phyloP scores from a whole-genome alignment of 30 jellyfish, hydroid and myxozoan genomes.

The Turritopsis dohrnii region DNA sequence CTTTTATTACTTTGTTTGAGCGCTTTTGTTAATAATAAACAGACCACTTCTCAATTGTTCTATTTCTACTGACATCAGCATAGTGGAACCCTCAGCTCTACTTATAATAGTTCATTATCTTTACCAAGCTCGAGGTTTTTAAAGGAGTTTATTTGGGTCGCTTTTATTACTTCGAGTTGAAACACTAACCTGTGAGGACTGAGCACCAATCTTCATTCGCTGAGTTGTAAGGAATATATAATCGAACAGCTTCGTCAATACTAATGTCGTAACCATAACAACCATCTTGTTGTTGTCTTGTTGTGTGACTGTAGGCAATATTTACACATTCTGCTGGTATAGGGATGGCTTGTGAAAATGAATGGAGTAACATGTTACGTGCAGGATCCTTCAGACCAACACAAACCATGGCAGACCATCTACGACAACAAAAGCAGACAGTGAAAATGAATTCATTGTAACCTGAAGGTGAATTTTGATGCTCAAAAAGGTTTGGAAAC shows the following conservation, averaged over 20 bases:
- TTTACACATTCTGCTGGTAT: conserved; percentile 53
- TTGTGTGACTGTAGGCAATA: conserved; percentile 46
- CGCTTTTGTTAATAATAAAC: too few relatives aligned
- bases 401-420: conserved; percentile 80
- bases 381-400: conserved; percentile 44
- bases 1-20: too few relatives aligned
- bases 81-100: too few relatives aligned
- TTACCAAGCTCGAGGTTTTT: too few relatives aligned
- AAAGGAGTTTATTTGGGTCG: too few relatives aligned
- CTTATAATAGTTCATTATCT: too few relatives aligned
- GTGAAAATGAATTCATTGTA: not conserved
- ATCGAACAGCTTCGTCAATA: conserved; percentile 60
- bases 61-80: too few relatives aligned
- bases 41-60: too few relatives aligned
- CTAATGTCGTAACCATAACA: conserved; percentile 39
- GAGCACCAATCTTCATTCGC: conserved; percentile 80
- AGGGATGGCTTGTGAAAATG: conserved; percentile 79
- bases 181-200: conserved; percentile 50
- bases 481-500: too few relatives aligned
- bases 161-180: not conserved
- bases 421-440: not conserved
- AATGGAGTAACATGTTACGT: conserved; percentile 27
- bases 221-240: conserved; percentile 37
- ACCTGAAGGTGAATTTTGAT: conserved; percentile 1
- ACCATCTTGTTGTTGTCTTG: conserved; percentile 17